Evolutionary conservation across 1,140 invertebrate genomes (phyloP).

Genomic region (Trialeurodes vaporariorum): DNA sequence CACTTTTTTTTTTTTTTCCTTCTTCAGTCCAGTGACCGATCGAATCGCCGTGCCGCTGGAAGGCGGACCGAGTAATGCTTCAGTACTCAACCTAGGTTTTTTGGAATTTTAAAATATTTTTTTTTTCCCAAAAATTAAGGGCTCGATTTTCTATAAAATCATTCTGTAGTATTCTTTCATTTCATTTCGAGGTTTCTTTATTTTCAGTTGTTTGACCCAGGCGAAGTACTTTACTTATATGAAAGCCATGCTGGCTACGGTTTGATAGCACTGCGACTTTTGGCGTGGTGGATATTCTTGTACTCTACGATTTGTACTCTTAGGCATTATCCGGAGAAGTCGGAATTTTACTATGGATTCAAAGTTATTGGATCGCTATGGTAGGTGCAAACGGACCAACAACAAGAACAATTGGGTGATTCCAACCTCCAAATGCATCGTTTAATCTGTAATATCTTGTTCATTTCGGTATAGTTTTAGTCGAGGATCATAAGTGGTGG

Average conservation of each 20-base stretch:
- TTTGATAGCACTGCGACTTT: constrained; percentile 58
- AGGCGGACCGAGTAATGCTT: too few relatives aligned
- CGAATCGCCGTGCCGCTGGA: too few relatives aligned
- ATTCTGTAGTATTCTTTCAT: neutral
- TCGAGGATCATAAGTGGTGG: too few relatives aligned
- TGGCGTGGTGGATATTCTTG: constrained; percentile 74
- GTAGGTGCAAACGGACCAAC: too few relatives aligned
- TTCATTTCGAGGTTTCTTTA: constrained; percentile 20
- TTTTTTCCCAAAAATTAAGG: neutral
- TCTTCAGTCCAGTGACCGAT: too few relatives aligned
- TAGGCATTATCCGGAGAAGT: constrained; percentile 72
- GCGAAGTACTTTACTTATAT: constrained; percentile 76
- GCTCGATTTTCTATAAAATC: constrained; percentile 2
- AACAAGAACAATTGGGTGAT: too few relatives aligned
- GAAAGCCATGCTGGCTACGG: constrained; percentile 80
- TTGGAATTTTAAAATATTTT: neutral
- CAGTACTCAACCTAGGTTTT: neutral
- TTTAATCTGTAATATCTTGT: too few relatives aligned
- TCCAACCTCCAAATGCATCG: too few relatives aligned
- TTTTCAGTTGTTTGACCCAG: constrained; percentile 74
- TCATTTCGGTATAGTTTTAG: too few relatives aligned
- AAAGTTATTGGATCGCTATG: constrained; percentile 66
- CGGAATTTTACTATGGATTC: constrained; percentile 57
- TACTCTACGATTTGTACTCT: constrained; percentile 69
- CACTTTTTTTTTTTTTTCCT: too few relatives aligned